Base-by-base conservation (phyloP, 2,888 invertebrate genomes). In the Lordiphosa fenestrarum region DNA sequence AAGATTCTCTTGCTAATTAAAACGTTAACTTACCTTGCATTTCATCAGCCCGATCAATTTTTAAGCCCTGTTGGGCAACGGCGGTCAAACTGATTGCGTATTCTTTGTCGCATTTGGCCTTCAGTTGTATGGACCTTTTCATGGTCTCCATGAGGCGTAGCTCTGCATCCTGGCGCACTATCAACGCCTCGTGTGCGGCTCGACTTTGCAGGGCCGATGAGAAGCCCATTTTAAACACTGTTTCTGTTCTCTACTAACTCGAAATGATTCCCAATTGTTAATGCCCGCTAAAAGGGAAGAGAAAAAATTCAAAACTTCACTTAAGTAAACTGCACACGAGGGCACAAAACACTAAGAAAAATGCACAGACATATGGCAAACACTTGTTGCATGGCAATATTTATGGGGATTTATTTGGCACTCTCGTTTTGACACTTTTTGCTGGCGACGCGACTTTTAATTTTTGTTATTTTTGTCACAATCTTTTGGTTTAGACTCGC, bases 161-260 rank as follows among this genome's bases (percentile, higher is more conserved):
- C 90, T 98, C 98, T 15, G 96, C 96, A 89, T 98, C 98, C 90
- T 98, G 97, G 53, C 98, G 93, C 63, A 93, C 93, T 76, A 98
- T 91, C 77, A 98, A 91, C 69, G 97, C 97, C 90, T 97, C 97
- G 89, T 98, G 98, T 85, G 97, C 96, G 73, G 94, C 93, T 86
- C 95, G 94, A 80, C 96, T 96, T 90, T 96, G 95, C 55, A 96
- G 92, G 87, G 94, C 94, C 77, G 94, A 92, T 71, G 96, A 95
- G 90, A 97, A 97, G 76, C 96, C 95, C 95, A 95, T 95, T 71
- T 57, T 62, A 33, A 30, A 36, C 39, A 46, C 42, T 44, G 30
- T 51, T 51, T 56, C 35, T 46, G 10, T 39, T 38, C 13, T 42
- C 33, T 44, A 23, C 53, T 64, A 33, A 61, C 47, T 55, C 41